Evolutionary conservation across 2,888 invertebrate species (phyloP), one percentile per base, ranked within the genome.

Genomic region (Pammene fasciana): DNA sequence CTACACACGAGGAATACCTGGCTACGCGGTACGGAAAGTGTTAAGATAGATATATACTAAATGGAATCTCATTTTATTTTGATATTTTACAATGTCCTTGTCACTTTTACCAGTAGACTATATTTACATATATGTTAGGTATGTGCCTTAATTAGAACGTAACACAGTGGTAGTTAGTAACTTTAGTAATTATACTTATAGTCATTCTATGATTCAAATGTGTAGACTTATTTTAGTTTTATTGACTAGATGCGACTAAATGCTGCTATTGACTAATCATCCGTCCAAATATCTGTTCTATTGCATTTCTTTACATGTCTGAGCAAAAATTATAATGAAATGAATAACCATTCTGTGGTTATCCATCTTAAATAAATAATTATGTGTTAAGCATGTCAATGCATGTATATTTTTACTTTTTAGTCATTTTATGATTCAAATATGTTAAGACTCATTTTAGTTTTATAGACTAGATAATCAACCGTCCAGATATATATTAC

Each of bases 61-160:
- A 65, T 54, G 59, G 54, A 65, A 70, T 70, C 70, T 65, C 70
- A 48, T 70, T n/a, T 54, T 59, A 64, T 54, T 18, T 26, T 60
- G 6, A n/a, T 54, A 38, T 59, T 45, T 13, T 54, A 64, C 26
- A 55, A 16, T 34, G 45, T 43, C 36, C 11, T 43, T 43, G n/a
- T 55, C 34, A 43, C 52, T 52, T 8, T 56, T 62, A 68, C 62
- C 50, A 68, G 14, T 55, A 61, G n/a, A 34, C 18, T 60, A 26
- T 48, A 34, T 48, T 18, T 26, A 26, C 50, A 18, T 18, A 16
- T 43, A 43, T 26, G 36, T 48, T 18, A 57, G 41, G 62, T 34
- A 59, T 70, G 70, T 70, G 60, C 65, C 70, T 70, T 70, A 64
- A 62, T 14, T 55, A 43, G 16, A 11, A 18, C 48, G 3, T 26